Base-by-base conservation (phyloP, 2,113 vertebrate species). In the Tenebrosternarchus preto region DNA sequence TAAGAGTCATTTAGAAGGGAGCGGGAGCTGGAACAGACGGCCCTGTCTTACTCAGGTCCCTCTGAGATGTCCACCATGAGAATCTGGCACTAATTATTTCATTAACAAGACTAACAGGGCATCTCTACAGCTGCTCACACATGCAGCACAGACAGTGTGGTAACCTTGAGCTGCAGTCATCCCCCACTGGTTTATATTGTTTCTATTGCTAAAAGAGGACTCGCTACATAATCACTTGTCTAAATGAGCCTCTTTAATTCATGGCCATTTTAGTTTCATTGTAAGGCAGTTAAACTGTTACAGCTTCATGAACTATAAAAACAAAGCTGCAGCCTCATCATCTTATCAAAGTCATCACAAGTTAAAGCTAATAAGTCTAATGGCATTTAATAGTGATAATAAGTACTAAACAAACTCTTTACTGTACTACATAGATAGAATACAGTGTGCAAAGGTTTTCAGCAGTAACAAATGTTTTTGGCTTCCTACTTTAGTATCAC, bases 21-120 rank as follows among this genome's bases (percentile, higher is more conserved):
- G 86, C 87, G 87, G 90, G 87, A 87, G 87, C 80, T 73, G 61
- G 88, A 91, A 89, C 90, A 92, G 91, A 90, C 86, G 83, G 90
- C 78, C 84, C 76, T 85, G 85, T 84, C 86, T 85, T 83, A 59
- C 63, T 74, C 80, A 43, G 79, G 85, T 83, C 86, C 90, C 85
- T 19, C 17, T 55, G 90, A 92, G 90, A 89, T 83, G 60, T 86
- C 72, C 71, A 80, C 82, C 86, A 83, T 82, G 84, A 82, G 87
- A 88, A 85, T 83, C 83, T 91, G 90, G 87, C 91, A 88, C 88
- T 91, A 90, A 92, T 90, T 86, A 89, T 90, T 92, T 91, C 87
- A 91, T 91, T 90, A 90, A 91, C 89, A 91, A 88, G 88, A 86
- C 87, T 89, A 90, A 89, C 85, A 85, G 86, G 90, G 86, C 87